These are phyloP conservation scores for Leptosomus discolor DNA, from an alignment of 2,113 vertebrate genomes.

Conservation along the genomic window DNA sequence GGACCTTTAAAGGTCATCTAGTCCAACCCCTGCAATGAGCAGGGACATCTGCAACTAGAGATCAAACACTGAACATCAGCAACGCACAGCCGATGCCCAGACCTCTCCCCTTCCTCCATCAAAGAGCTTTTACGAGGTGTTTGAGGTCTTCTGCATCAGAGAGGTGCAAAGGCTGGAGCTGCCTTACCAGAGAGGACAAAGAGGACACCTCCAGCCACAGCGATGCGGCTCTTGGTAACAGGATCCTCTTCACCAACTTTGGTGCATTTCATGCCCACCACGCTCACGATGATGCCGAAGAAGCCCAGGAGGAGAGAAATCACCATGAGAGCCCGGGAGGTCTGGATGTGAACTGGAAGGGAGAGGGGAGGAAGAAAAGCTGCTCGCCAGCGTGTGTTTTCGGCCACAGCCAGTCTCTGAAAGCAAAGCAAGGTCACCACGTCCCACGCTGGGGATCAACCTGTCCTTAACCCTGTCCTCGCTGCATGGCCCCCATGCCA, in stretches of 20 bases:
- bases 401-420: background rate
- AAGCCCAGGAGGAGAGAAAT: constrained; percentile 92
- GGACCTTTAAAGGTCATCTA: background rate
- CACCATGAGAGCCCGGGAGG: constrained; percentile 93
- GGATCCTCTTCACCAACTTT: constrained; percentile 95
- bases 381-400: background rate
- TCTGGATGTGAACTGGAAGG: constrained; percentile 91
- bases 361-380: background rate
- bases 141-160: background rate
- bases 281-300: constrained; percentile 88
- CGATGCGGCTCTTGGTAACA: constrained; percentile 85
- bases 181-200: constrained; percentile 89
- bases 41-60: background rate
- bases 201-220: constrained; percentile 86
- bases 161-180: background rate
- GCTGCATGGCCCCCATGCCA: fast-evolving
- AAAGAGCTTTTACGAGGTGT: background rate
- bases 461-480: background rate
- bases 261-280: constrained; percentile 97
- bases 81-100: background rate
- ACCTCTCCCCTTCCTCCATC: background rate
- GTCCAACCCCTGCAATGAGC: background rate
- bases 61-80: fast-evolving
- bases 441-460: background rate
- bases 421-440: background rate